Evolutionary conservation across 1,140 invertebrate genomes (phyloP), one percentile per base, ranked within the genome.

Genomic region (Campoletis sonorensis): DNA sequence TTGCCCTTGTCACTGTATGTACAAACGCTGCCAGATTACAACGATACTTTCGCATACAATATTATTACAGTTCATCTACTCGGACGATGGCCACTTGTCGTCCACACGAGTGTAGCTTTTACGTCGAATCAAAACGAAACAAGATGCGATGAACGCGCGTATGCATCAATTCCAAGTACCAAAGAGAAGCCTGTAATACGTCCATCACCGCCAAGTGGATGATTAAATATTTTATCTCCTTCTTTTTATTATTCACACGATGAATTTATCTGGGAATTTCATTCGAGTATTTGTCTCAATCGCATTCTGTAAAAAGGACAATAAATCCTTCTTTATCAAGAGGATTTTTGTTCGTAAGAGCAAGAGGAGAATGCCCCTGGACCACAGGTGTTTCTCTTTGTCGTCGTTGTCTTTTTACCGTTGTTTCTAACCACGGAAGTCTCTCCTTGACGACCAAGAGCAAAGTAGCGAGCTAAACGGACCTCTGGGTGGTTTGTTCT

Each of bases 401-500:
- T 77, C n/a, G n/a, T 64, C 30, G 30, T 33, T 7, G 30, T 33
- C 21, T 23, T 21, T 64, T 61, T 37, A 77, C 61, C 75, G 75
- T 61, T n/a, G 40, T 45, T 45, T 10, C 40, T 45, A 45, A 45
- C 26, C 54, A 58, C 27, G 26, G 54, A 77, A 75, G 72, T 75
- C 72, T 77, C 75, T 70, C 67, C 30, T 33, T 33, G 67, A 27
- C 67, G 30, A 70, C 30, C 15, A n/a, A 70, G 30, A 70, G 67
- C 15, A 18, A 33, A 33, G 54, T 77, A 27, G 16, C 27, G 51
- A 77, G 13, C 51, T 18, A 49, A 88, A 80, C 1, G 84, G 81
- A 78, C 82, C 79, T 64, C 87, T 79, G 51, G 86, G 93, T 90
- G 86, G 94, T 27, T 87, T 91, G 26, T 15, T 33, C 30, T 3